These are phyloP conservation scores for Chymomyza caudatula DNA, from an alignment of 2,888 invertebrate genomes.

Conservation along the genomic window DNA sequence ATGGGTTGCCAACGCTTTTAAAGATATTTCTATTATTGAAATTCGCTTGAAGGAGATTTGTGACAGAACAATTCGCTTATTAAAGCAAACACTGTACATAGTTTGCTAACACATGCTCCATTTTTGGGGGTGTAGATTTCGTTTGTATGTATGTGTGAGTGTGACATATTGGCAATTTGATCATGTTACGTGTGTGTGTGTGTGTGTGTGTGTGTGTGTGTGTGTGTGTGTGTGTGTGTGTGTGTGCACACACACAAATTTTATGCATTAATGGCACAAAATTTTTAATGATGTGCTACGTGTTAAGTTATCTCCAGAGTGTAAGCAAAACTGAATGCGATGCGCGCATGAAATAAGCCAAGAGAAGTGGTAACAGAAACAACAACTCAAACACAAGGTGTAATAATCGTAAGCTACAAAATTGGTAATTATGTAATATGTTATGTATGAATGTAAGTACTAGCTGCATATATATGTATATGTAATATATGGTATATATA, in stretches of 20 bases:
- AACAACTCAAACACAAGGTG: conserved; percentile 13
- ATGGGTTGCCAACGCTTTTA: no score
- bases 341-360: not conserved
- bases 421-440: conserved; percentile 69
- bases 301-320: conserved; percentile 73
- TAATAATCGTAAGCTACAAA: conserved; percentile 72
- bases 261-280: conserved; percentile 69
- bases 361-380: conserved; percentile 16
- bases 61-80: no score
- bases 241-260: not conserved
- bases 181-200: conserved; percentile 37
- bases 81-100: no score
- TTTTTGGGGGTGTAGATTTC: no score
- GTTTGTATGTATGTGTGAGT: not conserved
- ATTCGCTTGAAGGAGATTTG: no score
- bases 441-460: conserved; percentile 16
- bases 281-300: conserved; percentile 73
- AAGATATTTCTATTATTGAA: no score
- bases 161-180: conserved; percentile 15
- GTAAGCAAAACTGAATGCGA: conserved; percentile 46
- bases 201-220: conserved; percentile 11
- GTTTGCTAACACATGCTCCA: no score
- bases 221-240: conserved; percentile 39
- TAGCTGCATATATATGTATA: not conserved
- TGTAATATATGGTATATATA: not conserved